A percentile compares a stretch with the other conserved stretches of the same genome.
Conservation (phyloP, 2,888 invertebrate genomes). For the Panorpa germanica region DNA sequence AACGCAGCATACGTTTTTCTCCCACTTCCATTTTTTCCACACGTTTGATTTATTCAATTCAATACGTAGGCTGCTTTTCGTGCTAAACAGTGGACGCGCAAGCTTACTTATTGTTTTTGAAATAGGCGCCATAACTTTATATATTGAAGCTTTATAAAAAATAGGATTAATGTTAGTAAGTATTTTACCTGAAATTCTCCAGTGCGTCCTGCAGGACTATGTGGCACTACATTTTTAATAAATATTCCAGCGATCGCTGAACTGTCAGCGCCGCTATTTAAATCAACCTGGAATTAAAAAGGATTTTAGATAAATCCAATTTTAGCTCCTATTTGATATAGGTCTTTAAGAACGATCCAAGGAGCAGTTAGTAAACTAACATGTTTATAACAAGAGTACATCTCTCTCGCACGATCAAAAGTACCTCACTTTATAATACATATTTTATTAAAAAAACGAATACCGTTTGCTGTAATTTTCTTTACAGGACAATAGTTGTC, state of each 20-base stretch:
- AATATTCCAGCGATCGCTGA: slow-evolving; percentile 86
- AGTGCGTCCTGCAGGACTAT: slow-evolving; percentile 82
- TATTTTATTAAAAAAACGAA: too few relatives aligned
- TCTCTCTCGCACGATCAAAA: not conserved
- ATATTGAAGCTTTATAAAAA: not conserved
- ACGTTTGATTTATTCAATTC: too few relatives aligned
- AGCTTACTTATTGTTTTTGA: too few relatives aligned
- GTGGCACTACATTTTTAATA: slow-evolving; percentile 87
- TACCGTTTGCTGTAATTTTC: too few relatives aligned
- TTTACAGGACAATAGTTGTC: too few relatives aligned
- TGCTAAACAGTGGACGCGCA: too few relatives aligned
- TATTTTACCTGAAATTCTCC: slow-evolving; percentile 60
- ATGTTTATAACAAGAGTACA: not conserved
- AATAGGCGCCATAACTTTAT: not conserved
- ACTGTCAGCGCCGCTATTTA: slow-evolving; percentile 42
- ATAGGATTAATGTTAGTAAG: not conserved
- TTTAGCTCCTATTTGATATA: slow-evolving; percentile 3
- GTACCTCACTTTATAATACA: too few relatives aligned
- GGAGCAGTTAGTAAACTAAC: not conserved
- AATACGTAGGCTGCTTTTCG: too few relatives aligned
- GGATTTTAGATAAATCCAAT: slow-evolving; percentile 2
- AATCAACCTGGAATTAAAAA: slow-evolving; percentile 52
- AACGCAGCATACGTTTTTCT: too few relatives aligned
- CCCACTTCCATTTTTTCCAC: too few relatives aligned
- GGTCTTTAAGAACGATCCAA: not conserved